Percentiles rank a stretch among this genome's conserved stretches.
Conservation (phyloP, 2,113 vertebrate species). For the Sebastes fasciatus region DNA sequence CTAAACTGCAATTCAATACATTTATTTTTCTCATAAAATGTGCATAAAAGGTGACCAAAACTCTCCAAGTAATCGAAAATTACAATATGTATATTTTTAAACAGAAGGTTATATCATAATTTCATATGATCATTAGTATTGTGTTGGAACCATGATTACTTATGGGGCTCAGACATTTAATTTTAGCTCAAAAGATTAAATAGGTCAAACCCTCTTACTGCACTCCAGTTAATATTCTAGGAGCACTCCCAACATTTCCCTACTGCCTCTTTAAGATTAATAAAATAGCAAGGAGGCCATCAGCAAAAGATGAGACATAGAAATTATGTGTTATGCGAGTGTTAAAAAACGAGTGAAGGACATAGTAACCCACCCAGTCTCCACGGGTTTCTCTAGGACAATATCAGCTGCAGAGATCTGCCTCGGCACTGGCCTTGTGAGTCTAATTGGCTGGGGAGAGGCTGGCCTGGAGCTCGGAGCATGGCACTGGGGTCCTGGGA, state of each 20-base stretch:
- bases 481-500: conserved; percentile 63
- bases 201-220: conserved; percentile 25
- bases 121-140: conserved; percentile 11
- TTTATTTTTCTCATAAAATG: not conserved
- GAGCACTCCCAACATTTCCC: conserved; percentile 1
- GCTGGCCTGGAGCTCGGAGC: conserved; percentile 67
- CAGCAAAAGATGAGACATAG: not conserved
- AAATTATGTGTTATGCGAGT: not conserved
- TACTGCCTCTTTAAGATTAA: conserved; percentile 1
- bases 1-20: not conserved
- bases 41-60: not conserved
- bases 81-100: not conserved
- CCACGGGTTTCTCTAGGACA: conserved; percentile 83
- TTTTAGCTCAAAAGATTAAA: conserved; percentile 38
- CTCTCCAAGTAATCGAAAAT: not conserved
- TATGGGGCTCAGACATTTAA: not conserved
- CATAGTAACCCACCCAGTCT: conserved; percentile 85
- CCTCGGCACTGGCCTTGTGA: conserved; percentile 78
- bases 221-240: conserved; percentile 17
- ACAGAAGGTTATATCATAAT: not conserved
- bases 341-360: conserved; percentile 20
- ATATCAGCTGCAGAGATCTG: conserved; percentile 79
- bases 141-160: not conserved
- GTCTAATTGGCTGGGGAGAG: conserved; percentile 87
- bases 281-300: conserved; percentile 7